Base-by-base conservation (phyloP, 2,888 invertebrate genomes). In the Melipona bicolor region DNA sequence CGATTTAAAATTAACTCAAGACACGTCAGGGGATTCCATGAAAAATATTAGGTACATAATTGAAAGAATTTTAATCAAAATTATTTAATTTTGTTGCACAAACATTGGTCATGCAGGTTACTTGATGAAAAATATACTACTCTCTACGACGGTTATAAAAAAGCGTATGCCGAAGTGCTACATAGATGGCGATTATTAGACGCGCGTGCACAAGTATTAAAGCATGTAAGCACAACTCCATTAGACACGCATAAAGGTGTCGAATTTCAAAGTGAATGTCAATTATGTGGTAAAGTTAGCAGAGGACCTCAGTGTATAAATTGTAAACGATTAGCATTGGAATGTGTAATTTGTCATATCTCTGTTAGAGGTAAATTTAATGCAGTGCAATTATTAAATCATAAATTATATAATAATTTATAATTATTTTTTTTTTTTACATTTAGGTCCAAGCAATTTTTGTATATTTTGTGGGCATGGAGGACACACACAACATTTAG, bases 401-500 rank as follows among this genome's bases (percentile, higher is more conserved):
- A 21, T 13, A 52, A 32, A 56, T 17, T 68, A 21, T 24, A 72
- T 17, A 75, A 56, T 71, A 54, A 24, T 15, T 49, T 17, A 61
- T 52, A 61, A n/a, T 36, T 15, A 36, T 50, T 15, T 54, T 65
- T 62, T 6, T n/a, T n/a, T 61, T 3, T 52, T 76, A 64, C 36
- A 85, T 88, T 65, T 67, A 94, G 94, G 97, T 4, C 96, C 96
- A 2, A 97, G 98, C 74, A 97, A 97, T 93, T 97, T 98, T 90
- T 99, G 99, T 94, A 95, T 97, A 76, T 96, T 97, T 84, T 99
- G 99, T 95, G 98, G 98, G 0, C 99, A 99, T 95, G 99, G 98
- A 3, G 99, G 99, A 0, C 99, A 99, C 94, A 96, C 97, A 4
- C 95, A 95, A 71, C 99, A 99, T 94, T 96, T 99, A 95, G 95